Evolutionary conservation across 2,797 vertebrate genomes (phyloP).

Genomic region (Myotis planiceps): DNA sequence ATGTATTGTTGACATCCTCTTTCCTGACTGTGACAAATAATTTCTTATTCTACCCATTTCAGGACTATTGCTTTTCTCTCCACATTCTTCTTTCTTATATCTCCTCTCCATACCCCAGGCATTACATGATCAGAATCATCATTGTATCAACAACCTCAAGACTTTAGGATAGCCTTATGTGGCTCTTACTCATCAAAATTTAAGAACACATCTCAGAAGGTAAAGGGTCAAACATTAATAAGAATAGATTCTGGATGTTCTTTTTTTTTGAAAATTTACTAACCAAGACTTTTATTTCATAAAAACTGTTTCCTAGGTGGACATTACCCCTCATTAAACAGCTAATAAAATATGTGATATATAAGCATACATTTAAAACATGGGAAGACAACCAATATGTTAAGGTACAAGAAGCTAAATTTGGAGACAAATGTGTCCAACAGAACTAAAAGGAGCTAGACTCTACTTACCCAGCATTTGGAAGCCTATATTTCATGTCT

Average conservation of each 20-base stretch:
- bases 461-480: neutral
- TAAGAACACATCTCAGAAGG: neutral
- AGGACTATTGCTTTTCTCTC: neutral
- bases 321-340: constrained; percentile 61
- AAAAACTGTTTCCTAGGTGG: constrained; percentile 72
- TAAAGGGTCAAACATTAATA: neutral
- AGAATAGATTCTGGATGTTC: neutral
- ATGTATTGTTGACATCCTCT: neutral
- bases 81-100: neutral
- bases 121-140: neutral
- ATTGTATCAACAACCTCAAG: neutral
- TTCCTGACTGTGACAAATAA: neutral
- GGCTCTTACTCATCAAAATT: neutral
- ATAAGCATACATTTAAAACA: constrained; percentile 42
- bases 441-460: constrained; percentile 20
- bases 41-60: neutral
- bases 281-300: constrained; percentile 72
- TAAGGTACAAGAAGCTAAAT: neutral
- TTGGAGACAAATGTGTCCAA: neutral
- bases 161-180: neutral
- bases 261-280: constrained; percentile 34
- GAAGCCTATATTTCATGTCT: neutral
- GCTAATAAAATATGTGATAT: constrained; percentile 31
- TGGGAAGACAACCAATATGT: neutral
- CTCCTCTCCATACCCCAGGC: neutral